phyloP scores from a whole-genome alignment of 2,888 invertebrate species.

The Ceraclea dissimilis region DNA sequence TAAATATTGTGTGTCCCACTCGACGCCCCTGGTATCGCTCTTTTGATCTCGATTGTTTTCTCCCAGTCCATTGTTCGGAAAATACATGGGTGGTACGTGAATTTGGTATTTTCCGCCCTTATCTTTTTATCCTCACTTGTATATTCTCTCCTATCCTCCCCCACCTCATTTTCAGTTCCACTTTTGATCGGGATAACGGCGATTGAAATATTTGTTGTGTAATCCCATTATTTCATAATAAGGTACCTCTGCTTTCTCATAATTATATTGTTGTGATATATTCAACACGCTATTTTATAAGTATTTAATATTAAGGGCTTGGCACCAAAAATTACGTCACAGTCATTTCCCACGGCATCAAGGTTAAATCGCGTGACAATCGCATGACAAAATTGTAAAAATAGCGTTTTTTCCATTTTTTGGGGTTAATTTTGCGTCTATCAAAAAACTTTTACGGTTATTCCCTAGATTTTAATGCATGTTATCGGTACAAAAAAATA shows the following conservation, averaged over 20 bases:
- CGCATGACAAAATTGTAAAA: too few species aligned
- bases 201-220: neutral
- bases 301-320: too few species aligned
- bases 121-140: neutral
- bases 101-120: neutral
- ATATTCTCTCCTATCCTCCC: neutral
- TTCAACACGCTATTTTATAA: neutral
- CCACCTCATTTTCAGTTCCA: neutral
- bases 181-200: conserved; percentile 4
- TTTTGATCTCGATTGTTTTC: conserved; percentile 6
- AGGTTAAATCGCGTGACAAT: too few species aligned
- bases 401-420: too few species aligned
- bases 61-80: conserved; percentile 1
- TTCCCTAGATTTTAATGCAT: too few species aligned
- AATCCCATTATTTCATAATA: neutral
- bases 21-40: conserved; percentile 5
- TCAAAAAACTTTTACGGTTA: too few species aligned
- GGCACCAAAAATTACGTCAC: too few species aligned
- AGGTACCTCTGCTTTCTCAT: too few species aligned
- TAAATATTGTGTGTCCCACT: conserved; percentile 6
- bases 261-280: neutral
- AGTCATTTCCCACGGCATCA: too few species aligned
- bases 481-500: too few species aligned
- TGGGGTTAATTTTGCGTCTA: too few species aligned
- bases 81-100: conserved; percentile 1